These are phyloP conservation scores for Diplosoma virens DNA, from an alignment of 23 tunicate species.

Conservation along the genomic window DNA sequence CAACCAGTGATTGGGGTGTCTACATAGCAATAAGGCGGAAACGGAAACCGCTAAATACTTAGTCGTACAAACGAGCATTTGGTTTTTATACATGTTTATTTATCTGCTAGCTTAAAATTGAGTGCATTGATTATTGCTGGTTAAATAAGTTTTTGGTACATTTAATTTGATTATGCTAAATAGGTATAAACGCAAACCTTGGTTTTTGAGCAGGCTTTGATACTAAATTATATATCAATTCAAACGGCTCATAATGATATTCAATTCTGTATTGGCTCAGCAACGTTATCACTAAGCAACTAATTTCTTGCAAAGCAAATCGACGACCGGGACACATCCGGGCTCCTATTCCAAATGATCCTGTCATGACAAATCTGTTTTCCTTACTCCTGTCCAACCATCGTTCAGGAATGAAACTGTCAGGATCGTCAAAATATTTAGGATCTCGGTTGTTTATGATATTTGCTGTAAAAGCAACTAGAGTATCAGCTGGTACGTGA, in stretches of 20 bases:
- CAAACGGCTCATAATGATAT: constrained; percentile 50
- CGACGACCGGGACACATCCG: constrained; percentile 55
- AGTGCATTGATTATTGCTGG: too few species aligned
- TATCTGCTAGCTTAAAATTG: too few species aligned
- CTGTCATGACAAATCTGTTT: constrained; percentile 32
- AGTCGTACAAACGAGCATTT: too few species aligned
- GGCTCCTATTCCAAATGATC: constrained; percentile 57
- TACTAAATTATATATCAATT: neutral
- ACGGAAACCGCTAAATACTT: too few species aligned
- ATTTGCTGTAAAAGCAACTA: neutral
- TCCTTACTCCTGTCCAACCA: neutral
- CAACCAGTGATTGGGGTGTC: too few species aligned
- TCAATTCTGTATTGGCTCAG: constrained; percentile 36
- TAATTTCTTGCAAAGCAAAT: constrained; percentile 49
- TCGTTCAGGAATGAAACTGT: neutral
- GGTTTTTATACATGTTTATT: too few species aligned
- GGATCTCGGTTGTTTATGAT: neutral
- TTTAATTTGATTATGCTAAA: neutral
- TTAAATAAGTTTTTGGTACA: too few species aligned
- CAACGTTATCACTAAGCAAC: constrained; percentile 13
- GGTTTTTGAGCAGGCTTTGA: constrained; percentile 31
- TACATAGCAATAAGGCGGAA: too few species aligned
- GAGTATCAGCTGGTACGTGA: neutral
- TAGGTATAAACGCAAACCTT: constrained; percentile 36
- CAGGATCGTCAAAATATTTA: neutral